Conservation (phyloP, 2,888 invertebrate species). For the Tolmerus cingulatus region DNA sequence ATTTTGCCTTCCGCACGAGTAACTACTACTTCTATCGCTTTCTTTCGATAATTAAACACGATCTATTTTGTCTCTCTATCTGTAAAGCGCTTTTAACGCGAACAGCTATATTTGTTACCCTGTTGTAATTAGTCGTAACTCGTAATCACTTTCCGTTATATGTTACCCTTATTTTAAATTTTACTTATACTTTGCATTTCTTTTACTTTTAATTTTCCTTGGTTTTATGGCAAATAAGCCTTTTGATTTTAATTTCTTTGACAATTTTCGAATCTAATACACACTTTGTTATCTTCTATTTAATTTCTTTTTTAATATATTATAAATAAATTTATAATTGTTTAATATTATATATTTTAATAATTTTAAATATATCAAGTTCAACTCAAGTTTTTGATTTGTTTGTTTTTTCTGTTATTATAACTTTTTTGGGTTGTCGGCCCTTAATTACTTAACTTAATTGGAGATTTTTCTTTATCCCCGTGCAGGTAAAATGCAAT, state of each 20-base stretch:
- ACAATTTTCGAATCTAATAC: constrained; percentile 13
- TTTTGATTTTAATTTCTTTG: background rate
- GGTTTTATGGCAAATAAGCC: background rate
- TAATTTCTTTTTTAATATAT: constrained; percentile 35
- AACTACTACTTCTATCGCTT: constrained; percentile 3
- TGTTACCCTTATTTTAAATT: background rate
- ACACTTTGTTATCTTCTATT: constrained; percentile 31
- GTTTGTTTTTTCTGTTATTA: background rate
- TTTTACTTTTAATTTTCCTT: background rate
- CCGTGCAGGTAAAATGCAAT: background rate
- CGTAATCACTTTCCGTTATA: background rate
- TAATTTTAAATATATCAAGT: constrained; percentile 27
- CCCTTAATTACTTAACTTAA: background rate
- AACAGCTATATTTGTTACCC: constrained; percentile 21
- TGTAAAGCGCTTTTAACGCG: background rate
- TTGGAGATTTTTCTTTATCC: background rate
- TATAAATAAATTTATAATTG: constrained; percentile 30
- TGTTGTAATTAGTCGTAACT: constrained; percentile 19
- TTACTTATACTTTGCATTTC: background rate
- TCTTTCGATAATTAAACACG: background rate
- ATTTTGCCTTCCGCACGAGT: background rate
- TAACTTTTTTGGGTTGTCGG: background rate
- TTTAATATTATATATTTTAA: constrained; percentile 33
- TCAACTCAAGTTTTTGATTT: background rate
- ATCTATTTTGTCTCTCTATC: constrained; percentile 2